These are phyloP conservation scores for Botrylloides violaceus DNA, from an alignment of 23 tunicate species.

Conservation along the genomic window DNA sequence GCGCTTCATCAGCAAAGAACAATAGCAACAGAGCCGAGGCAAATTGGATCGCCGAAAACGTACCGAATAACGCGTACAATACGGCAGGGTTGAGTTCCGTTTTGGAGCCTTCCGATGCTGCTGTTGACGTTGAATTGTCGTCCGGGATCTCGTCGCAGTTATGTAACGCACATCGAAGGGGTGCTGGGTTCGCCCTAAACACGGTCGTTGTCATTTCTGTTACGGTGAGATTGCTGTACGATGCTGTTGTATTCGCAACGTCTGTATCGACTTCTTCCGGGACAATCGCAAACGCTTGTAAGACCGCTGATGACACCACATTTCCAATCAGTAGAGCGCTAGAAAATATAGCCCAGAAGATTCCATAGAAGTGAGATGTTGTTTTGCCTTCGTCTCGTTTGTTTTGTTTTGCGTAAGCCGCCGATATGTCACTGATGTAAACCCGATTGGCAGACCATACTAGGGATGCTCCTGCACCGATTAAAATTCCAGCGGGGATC, in stretches of 20 bases:
- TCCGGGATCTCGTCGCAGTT: constrained; percentile 5
- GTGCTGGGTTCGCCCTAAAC: no score
- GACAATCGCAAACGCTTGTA: constrained; percentile 26
- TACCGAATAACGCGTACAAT: background rate
- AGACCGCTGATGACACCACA: constrained; percentile 41
- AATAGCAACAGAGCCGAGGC: background rate
- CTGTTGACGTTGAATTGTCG: background rate
- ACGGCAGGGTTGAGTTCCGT: constrained; percentile 3
- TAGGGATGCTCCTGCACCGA: constrained; percentile 55
- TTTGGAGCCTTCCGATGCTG: background rate
- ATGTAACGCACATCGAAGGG: background rate
- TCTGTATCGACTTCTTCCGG: background rate
- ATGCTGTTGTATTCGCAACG: background rate
- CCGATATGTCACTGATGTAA: constrained; percentile 55
- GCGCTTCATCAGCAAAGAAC: constrained; percentile 9
- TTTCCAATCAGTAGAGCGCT: constrained; percentile 51
- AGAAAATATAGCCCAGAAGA: constrained; percentile 42
- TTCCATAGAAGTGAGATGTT: constrained; percentile 60
- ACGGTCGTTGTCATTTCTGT: background rate
- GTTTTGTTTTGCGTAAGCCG: constrained; percentile 38
- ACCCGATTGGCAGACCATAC: constrained; percentile 54
- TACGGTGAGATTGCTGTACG: background rate
- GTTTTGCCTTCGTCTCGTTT: constrained; percentile 33
- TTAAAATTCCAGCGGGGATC: constrained; percentile 60
- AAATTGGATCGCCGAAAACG: constrained; percentile 2